These are phyloP conservation scores for Myotis vivesi DNA, from an alignment of 2,797 vertebrate species.

Conservation along the genomic window DNA sequence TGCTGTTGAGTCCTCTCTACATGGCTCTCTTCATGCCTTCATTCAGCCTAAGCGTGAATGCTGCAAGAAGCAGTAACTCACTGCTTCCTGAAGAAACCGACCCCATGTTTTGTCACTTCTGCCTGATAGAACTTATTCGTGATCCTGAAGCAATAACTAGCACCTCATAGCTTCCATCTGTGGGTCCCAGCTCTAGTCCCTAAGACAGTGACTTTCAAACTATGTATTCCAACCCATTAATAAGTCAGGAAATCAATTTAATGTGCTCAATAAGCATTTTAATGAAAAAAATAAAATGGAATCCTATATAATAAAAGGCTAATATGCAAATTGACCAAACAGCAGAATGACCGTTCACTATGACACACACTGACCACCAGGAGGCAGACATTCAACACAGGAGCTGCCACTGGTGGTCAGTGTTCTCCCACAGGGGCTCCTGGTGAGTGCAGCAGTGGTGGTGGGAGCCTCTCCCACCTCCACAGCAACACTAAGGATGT, in stretches of 20 bases:
- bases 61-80: neutral
- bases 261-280: neutral
- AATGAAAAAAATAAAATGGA: neutral
- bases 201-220: neutral
- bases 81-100: neutral
- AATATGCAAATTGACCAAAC: too few relatives aligned
- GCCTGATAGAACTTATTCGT: neutral
- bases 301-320: too few relatives aligned
- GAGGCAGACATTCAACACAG: too few relatives aligned
- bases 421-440: too few relatives aligned
- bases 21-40: rapidly evolving
- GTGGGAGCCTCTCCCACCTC: too few relatives aligned
- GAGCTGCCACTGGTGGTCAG: too few relatives aligned
- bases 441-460: too few relatives aligned
- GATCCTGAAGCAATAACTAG: neutral
- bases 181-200: neutral
- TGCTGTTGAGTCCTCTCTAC: neutral
- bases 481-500: too few relatives aligned
- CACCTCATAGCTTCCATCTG: neutral
- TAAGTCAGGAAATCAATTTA: neutral
- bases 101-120: neutral
- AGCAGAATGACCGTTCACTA: too few relatives aligned
- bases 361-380: too few relatives aligned
- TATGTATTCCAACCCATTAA: neutral
- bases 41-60: neutral